Percentiles rank a stretch among this genome's conserved stretches.
These are phyloP conservation scores for Spialia ferax DNA, from an alignment of 2,888 invertebrate species.

Conservation along the genomic window DNA sequence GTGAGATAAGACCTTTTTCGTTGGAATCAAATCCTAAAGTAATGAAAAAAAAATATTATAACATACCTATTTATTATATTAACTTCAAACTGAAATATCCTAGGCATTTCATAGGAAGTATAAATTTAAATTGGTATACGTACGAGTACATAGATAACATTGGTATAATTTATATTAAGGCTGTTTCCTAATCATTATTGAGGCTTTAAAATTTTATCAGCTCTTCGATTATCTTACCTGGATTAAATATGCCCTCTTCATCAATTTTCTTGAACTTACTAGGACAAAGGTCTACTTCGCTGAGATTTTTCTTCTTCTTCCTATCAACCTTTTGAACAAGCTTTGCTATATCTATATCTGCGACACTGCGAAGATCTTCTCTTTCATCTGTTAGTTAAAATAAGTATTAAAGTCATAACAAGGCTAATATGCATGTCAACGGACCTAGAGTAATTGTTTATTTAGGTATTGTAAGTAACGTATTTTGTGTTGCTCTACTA, in stretches of 20 bases:
- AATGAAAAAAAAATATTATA: not conserved
- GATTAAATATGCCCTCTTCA: constrained; percentile 78
- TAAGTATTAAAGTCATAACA: not conserved
- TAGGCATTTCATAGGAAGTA: no score
- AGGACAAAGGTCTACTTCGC: constrained; percentile 71
- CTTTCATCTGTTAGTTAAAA: constrained; percentile 68
- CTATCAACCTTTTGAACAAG: constrained; percentile 72
- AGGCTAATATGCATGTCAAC: not conserved
- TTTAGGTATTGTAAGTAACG: no score
- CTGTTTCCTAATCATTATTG: no score
- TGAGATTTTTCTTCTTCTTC: constrained; percentile 69
- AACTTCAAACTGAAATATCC: no score
- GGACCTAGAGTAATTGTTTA: no score
- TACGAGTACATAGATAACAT: no score
- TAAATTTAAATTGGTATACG: no score
- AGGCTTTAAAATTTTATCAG: no score
- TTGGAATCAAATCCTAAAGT: constrained; percentile 71
- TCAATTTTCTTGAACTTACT: constrained; percentile 80
- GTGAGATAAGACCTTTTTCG: constrained; percentile 68
- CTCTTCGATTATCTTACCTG: constrained; percentile 59
- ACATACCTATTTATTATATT: no score
- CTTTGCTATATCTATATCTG: constrained; percentile 80
- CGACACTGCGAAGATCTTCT: constrained; percentile 78
- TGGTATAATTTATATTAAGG: no score
- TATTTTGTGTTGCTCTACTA: not conserved